Evolutionary conservation across 1,140 invertebrate genomes (phyloP), one percentile per base, ranked within the genome.

Genomic region (Conus ventricosus): DNA sequence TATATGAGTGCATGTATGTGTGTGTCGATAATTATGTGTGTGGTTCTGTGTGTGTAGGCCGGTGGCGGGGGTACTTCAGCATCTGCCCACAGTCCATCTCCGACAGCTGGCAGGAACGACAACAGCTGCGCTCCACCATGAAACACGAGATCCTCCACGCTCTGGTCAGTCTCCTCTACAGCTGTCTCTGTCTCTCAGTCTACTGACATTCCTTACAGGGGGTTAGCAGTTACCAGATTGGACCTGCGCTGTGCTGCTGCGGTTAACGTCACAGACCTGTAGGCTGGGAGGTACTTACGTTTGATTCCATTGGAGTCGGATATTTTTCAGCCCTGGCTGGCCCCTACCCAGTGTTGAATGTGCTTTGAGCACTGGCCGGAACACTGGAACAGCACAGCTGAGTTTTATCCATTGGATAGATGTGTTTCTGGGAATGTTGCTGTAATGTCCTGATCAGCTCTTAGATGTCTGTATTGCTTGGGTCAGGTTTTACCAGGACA

Each of bases 91-190:
- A 97, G n/a, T 98, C 98, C 92, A 97, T 99, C 80, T 98, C 97
- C 10, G 99, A 98, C 23, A 98, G 98, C 93, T 96, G 97, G 57
- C 97, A 99, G 92, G 98, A 99, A 93, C 95, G 99, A 88, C 97
- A 98, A 92, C 98, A 98, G 23, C 96, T 99, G 4, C 95, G 99
- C 89, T 99, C 98, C 51, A 99, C 99, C 0, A 98, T 99, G 0
- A 99, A 99, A 95, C 99, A 99, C 95, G 99, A 99, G 95, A 99
- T 99, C 94, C 96, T 99, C 1, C 99, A 99, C 96, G 99, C 99
- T 0, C 95, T 99, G 60, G 95, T 95, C 91, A 91, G 53, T 55
- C 78, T 80, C 11, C 10, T 80, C 78, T 1, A 13, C 27, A 80
- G 13, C n/a, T 11, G 11, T 51, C n/a, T 51, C 23, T 83, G 20